Percentiles rank a stretch among this genome's conserved stretches.
Conservation (phyloP, 1,140 invertebrate species). For the Diplogasteroides magnus region DNA sequence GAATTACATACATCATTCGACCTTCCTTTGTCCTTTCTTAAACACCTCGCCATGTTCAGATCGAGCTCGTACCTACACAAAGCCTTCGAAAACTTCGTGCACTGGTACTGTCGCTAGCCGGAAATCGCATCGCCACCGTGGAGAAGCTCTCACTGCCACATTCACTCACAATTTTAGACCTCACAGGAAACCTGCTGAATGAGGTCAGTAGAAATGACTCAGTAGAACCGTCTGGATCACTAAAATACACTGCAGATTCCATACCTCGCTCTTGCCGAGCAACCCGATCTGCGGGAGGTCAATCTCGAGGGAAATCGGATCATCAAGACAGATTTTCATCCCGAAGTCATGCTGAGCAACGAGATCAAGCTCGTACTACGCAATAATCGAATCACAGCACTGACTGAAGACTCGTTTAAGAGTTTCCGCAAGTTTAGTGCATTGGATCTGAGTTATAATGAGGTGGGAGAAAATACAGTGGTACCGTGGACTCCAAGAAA, state of each 20-base stretch:
- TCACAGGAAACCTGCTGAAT: constrained; percentile 22
- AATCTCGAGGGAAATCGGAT: constrained; percentile 32
- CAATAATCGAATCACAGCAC: constrained; percentile 23
- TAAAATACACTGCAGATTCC: constrained; percentile 18
- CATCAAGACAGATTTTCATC: constrained; percentile 12
- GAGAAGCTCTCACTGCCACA: constrained; percentile 28
- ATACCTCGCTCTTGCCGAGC: constrained; percentile 26
- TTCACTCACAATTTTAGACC: constrained; percentile 21
- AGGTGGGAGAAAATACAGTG: no score
- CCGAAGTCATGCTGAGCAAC: constrained; percentile 24
- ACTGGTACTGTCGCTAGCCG: constrained; percentile 21
- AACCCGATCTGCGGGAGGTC: constrained; percentile 13
- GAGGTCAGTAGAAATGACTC: constrained; percentile 3
- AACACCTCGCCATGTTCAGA: constrained; percentile 12
- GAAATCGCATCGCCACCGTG: constrained; percentile 24
- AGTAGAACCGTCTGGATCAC: background rate
- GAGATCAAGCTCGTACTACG: constrained; percentile 23
- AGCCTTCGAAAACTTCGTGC: constrained; percentile 24
- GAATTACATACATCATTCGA: background rate
- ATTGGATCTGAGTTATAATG: constrained; percentile 31
- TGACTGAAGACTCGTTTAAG: constrained; percentile 25
- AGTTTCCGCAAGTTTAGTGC: constrained; percentile 25
- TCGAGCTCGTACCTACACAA: constrained; percentile 25
- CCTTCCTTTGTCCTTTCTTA: background rate
- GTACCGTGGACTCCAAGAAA: background rate